Evolutionary conservation across 2,113 vertebrate genomes (phyloP).

Genomic region (Herpetotheres cachinnans): DNA sequence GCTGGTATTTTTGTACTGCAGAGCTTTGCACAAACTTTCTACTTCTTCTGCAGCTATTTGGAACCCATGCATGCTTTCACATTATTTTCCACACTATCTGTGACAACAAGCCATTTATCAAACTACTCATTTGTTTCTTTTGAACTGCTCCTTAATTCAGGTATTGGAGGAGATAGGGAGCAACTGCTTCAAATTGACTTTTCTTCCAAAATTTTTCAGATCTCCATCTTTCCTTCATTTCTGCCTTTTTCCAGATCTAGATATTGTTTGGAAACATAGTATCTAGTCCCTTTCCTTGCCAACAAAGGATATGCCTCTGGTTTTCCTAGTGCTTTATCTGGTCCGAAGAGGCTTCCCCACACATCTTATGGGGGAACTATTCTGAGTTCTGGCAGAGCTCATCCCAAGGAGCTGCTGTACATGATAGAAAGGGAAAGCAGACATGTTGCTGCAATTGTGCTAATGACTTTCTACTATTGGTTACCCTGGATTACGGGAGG

Average conservation of each 20-base stretch:
- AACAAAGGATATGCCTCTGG: not conserved
- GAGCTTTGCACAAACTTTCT: not conserved
- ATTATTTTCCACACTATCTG: not conserved
- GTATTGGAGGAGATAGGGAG: not conserved
- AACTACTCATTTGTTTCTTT: not conserved
- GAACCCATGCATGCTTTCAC: not conserved
- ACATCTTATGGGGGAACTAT: not conserved
- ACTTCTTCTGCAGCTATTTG: not conserved
- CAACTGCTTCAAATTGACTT: not conserved
- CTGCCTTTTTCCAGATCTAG: not conserved
- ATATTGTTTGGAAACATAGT: not conserved
- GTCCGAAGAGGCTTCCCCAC: not conserved
- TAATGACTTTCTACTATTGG: not conserved
- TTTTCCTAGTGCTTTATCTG: not conserved
- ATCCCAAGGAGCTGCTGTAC: not conserved
- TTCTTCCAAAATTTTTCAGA: not conserved
- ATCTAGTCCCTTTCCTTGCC: not conserved
- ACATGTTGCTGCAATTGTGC: not conserved
- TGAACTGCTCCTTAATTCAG: not conserved
- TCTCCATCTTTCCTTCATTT: not conserved
- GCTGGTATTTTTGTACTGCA: not conserved
- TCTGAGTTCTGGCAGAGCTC: not conserved
- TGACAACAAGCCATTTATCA: not conserved
- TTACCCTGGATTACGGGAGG: not conserved
- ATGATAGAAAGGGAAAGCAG: not conserved